Evolutionary conservation across 2,888 invertebrate genomes (phyloP), one percentile per base, ranked within the genome.

Genomic region (Pterobdella sp.): DNA sequence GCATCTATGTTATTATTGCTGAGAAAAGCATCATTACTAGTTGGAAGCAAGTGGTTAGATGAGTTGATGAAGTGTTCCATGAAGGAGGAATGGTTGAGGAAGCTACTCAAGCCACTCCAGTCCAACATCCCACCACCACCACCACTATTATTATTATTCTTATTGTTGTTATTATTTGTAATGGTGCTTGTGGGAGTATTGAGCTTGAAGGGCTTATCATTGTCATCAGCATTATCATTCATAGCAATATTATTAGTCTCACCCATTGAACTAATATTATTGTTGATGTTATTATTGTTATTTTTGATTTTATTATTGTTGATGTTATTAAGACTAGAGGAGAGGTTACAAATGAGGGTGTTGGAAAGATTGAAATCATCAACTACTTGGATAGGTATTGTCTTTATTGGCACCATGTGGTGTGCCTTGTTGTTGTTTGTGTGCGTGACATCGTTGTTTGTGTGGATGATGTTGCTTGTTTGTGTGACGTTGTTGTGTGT

Each of bases 1-100:
- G n/a, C n/a, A n/a, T n/a, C n/a, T n/a, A 56, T 56, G 60, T 65
- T 65, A 34, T 35, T 65, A 34, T 65, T 65, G 35, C 31, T 65
- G 26, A 63, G 7, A 7, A 10, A 14, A 63, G 7, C 31, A 26
- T 14, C 31, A 63, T 7, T 29, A n/a, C n/a, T 63, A n/a, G 10
- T 29, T n/a, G n/a, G n/a, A 18, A 18, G n/a, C n/a, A 18, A 49
- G 14, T 49, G 14, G 65, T 35, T 32, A 34, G 26, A 4, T 29
- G 2, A 29, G 65, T 65, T 34, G 65, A 31, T 65, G 65, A 65
- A 65, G 65, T 65, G 31, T 7, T 65, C 14, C 31, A 34, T 29
- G 32, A 34, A 65, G n/a, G 65, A 65, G 29, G 65, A 65, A 14
- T 65, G 10, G 35, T 65, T 31, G 31, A 65, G 32, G 65, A 56